Conservation (phyloP, 2,888 invertebrate genomes). For the Perithous albicinctus region DNA sequence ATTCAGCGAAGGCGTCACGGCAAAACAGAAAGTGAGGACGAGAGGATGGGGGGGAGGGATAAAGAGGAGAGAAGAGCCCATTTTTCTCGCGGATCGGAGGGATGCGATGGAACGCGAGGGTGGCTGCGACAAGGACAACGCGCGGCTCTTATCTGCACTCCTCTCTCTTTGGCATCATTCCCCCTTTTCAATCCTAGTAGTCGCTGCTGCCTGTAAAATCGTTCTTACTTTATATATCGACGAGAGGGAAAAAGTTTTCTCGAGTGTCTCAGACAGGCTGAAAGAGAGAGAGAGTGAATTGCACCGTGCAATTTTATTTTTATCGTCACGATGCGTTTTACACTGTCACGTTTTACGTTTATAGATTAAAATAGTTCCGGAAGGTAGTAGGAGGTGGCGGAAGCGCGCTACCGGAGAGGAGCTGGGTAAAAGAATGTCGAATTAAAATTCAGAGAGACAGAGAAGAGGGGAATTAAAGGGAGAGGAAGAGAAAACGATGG, state of each 20-base stretch:
- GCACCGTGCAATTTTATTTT: conserved; percentile 39
- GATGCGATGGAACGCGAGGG: not conserved
- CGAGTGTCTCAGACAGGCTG: not conserved
- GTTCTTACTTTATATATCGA: conserved; percentile 43
- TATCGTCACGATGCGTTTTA: conserved; percentile 53
- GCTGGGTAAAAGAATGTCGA: conserved; percentile 21
- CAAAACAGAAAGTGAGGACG: not conserved
- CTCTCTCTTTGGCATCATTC: conserved; percentile 28
- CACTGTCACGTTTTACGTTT: conserved; percentile 40
- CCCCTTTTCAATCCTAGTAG: conserved; percentile 49
- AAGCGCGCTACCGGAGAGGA: not conserved
- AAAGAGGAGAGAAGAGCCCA: conserved; percentile 39
- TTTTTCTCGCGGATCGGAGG: conserved; percentile 46
- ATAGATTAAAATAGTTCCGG: conserved; percentile 19
- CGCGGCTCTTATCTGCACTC: conserved; percentile 41
- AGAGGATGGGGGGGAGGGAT: not conserved
- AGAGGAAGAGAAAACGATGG: conserved; percentile 14
- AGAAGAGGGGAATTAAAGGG: not conserved
- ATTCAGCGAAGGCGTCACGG: conserved; percentile 29
- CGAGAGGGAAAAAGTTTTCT: conserved; percentile 32
- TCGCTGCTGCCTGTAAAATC: conserved; percentile 22
- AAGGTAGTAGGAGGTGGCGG: conserved; percentile 6
- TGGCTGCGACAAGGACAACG: conserved; percentile 30
- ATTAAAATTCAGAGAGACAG: conserved; percentile 28
- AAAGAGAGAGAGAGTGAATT: too few relatives aligned